Conservation (phyloP, 2,113 vertebrate genomes). For the Bubo bubo region DNA sequence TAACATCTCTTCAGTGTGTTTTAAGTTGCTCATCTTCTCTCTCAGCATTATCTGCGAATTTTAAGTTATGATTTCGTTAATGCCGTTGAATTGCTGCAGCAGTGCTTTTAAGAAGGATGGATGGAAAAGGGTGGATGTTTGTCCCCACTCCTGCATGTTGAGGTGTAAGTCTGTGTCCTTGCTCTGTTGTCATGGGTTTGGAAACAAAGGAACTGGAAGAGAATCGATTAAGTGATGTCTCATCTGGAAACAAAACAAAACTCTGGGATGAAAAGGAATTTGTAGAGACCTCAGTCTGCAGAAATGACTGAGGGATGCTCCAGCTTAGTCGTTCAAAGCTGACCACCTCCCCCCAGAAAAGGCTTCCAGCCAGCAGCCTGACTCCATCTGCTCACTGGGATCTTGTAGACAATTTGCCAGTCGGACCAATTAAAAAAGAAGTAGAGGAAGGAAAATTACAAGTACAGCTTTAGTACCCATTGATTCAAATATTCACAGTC, state of each 20-base stretch:
- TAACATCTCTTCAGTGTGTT: not conserved
- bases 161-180: not conserved
- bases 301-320: not conserved
- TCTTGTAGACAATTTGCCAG: conserved; percentile 32
- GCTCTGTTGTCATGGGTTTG: not conserved
- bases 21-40: not conserved
- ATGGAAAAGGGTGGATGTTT: not conserved
- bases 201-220: conserved; percentile 11
- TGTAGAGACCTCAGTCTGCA: not conserved
- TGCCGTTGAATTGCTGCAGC: not conserved
- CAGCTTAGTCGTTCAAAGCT: conserved; percentile 6
- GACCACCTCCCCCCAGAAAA: not conserved
- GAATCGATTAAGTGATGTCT: not conserved
- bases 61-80: not conserved
- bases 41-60: not conserved
- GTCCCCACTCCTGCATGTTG: not conserved
- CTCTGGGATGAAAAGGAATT: not conserved
- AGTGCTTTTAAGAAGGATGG: not conserved
- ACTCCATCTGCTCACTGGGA: conserved; percentile 3
- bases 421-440: conserved; percentile 28
- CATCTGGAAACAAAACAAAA: conserved; percentile 33
- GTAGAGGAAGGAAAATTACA: conserved; percentile 15
- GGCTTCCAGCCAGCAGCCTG: conserved; percentile 9
- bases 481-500: conserved; percentile 55
- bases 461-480: conserved; percentile 15